phyloP scores from a whole-genome alignment of 2,888 invertebrate genomes.

The Drosophila multiciliata region DNA sequence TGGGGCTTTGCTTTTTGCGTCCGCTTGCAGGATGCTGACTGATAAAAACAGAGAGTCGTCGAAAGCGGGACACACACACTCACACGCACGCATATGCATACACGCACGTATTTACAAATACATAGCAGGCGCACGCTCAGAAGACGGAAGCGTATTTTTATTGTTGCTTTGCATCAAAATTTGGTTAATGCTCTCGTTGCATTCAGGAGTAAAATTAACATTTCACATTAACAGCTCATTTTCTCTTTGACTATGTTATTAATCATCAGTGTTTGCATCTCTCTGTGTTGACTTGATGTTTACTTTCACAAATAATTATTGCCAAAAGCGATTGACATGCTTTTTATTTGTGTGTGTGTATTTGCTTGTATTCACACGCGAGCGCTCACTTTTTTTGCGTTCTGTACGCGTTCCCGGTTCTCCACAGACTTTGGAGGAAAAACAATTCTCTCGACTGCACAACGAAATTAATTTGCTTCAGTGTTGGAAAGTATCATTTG shows the following conservation, averaged over 20 bases:
- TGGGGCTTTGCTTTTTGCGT: slow-evolving; percentile 8
- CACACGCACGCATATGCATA: slow-evolving; percentile 7
- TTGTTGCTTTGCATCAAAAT: slow-evolving; percentile 2
- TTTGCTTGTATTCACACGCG: slow-evolving; percentile 2
- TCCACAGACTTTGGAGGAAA: slow-evolving; percentile 71
- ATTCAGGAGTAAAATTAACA: not conserved
- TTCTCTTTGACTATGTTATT: not conserved
- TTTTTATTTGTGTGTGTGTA: slow-evolving; percentile 40
- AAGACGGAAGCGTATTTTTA: slow-evolving; percentile 22
- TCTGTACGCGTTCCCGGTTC: slow-evolving; percentile 72
- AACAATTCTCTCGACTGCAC: slow-evolving; percentile 38
- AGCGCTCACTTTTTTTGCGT: not conserved
- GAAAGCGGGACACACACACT: slow-evolving; percentile 6
- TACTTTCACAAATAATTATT: slow-evolving; percentile 31
- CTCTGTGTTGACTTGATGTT: slow-evolving; percentile 41
- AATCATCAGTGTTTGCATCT: not conserved
- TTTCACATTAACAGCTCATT: slow-evolving; percentile 11
- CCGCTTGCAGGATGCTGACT: slow-evolving; percentile 18
- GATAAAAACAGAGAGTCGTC: slow-evolving; percentile 27
- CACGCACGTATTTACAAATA: slow-evolving; percentile 12
- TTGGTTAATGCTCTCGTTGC: not conserved
- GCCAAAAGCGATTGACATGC: slow-evolving; percentile 4
- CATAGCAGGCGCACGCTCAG: slow-evolving; percentile 52
- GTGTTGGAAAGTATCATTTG: slow-evolving; percentile 14
- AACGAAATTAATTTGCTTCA: slow-evolving; percentile 4